These are phyloP conservation scores for Melanostigma gelatinosum DNA, from an alignment of 2,113 vertebrate species.

Conservation along the genomic window DNA sequence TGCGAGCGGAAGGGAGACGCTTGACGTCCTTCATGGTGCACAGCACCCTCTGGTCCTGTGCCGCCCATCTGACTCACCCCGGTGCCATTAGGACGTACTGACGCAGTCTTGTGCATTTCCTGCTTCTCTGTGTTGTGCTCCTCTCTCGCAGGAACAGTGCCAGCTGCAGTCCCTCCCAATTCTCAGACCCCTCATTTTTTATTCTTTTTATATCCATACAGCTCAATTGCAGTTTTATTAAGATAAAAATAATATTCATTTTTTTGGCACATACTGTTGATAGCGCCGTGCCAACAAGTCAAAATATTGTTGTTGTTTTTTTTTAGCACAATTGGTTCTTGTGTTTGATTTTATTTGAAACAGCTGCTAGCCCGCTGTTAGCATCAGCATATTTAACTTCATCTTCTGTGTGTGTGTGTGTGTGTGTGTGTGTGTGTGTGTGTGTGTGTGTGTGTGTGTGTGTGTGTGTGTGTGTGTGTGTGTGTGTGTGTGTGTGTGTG, in stretches of 20 bases:
- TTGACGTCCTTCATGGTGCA: conserved; percentile 60
- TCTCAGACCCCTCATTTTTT: background rate
- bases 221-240: background rate
- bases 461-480: conserved; percentile 4
- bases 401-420: background rate
- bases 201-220: background rate
- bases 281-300: conserved; percentile 1
- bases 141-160: background rate
- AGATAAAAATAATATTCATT: background rate
- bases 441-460: conserved; percentile 48
- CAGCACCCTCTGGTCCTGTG: conserved; percentile 51
- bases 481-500: conserved; percentile 5
- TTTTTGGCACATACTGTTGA: conserved; percentile 5
- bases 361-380: conserved; percentile 18
- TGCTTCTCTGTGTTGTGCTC: background rate
- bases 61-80: conserved; percentile 18
- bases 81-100: conserved; percentile 1
- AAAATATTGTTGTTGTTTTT: conserved; percentile 5
- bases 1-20: conserved; percentile 53
- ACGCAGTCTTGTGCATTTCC: conserved; percentile 22
- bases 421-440: conserved; percentile 4
- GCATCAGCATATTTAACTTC: conserved; percentile 27
- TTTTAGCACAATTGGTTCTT: background rate
- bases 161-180: background rate
- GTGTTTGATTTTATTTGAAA: conserved; percentile 1